Conservation (phyloP, 2,888 invertebrate genomes). For the Deroplatys truncata region DNA sequence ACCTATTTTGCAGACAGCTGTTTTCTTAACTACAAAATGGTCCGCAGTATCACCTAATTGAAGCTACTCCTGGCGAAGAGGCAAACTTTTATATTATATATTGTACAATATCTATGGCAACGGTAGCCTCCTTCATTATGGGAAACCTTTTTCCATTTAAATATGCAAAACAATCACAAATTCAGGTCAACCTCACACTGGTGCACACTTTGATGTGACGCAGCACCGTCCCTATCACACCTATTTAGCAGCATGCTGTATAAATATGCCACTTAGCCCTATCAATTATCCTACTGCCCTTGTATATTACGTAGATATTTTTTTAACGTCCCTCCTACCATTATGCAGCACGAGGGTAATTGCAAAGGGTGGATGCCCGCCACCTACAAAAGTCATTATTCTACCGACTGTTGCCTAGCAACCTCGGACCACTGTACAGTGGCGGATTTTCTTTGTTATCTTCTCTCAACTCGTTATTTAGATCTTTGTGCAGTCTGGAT, state of each 20-base stretch:
- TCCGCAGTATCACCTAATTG: no score
- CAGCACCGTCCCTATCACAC: background rate
- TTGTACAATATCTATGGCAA: no score
- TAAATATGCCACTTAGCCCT: background rate
- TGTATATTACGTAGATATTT: background rate
- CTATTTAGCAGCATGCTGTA: background rate
- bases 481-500: no score
- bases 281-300: background rate
- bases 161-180: no score
- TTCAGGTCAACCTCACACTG: no score
- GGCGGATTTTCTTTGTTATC: background rate
- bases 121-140: no score
- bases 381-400: slow-evolving; percentile 1
- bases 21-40: no score
- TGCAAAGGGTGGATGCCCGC: background rate
- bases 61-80: no score
- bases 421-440: background rate
- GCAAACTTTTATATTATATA: no score
- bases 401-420: background rate
- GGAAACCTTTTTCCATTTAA: no score
- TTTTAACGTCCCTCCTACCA: background rate
- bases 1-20: no score
- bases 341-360: background rate
- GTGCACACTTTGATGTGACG: background rate
- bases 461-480: no score